Evolutionary conservation across 1,140 invertebrate species (phyloP).

Genomic region (Calycopis cecrops): DNA sequence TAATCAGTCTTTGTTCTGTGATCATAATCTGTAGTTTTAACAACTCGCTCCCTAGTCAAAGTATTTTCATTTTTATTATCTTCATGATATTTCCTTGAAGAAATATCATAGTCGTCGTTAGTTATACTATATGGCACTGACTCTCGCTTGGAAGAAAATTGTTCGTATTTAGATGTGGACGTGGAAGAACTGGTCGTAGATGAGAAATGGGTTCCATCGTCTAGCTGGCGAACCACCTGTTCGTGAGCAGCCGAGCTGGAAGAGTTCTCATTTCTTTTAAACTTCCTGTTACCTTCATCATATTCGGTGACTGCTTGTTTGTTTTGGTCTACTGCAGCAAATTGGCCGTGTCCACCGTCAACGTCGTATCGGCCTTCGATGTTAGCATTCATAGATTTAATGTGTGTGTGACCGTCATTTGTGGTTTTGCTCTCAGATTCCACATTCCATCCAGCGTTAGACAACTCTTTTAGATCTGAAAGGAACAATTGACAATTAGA

Average conservation of each 20-base stretch:
- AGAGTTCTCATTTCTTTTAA: constrained; percentile 75
- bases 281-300: constrained; percentile 78
- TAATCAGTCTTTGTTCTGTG: constrained; percentile 38
- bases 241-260: constrained; percentile 77
- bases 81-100: constrained; percentile 30
- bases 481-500: constrained; percentile 22
- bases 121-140: constrained; percentile 44
- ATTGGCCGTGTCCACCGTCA: constrained; percentile 77
- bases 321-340: constrained; percentile 77
- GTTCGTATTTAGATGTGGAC: constrained; percentile 62
- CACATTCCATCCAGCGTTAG: constrained; percentile 70
- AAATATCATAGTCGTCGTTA: constrained; percentile 38
- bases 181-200: constrained; percentile 67
- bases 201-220: constrained; percentile 65
- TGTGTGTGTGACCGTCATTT: constrained; percentile 65
- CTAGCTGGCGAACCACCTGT: constrained; percentile 75
- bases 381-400: constrained; percentile 59
- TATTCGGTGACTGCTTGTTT: constrained; percentile 75
- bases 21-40: constrained; percentile 39
- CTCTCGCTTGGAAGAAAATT: constrained; percentile 54
- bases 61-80: constrained; percentile 42
- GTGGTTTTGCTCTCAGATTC: constrained; percentile 62
- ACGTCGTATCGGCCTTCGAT: constrained; percentile 76
- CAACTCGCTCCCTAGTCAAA: constrained; percentile 26
- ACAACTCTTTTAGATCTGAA: constrained; percentile 67